Base-by-base conservation (phyloP, 2,888 invertebrate species). In the Agrochola litura region DNA sequence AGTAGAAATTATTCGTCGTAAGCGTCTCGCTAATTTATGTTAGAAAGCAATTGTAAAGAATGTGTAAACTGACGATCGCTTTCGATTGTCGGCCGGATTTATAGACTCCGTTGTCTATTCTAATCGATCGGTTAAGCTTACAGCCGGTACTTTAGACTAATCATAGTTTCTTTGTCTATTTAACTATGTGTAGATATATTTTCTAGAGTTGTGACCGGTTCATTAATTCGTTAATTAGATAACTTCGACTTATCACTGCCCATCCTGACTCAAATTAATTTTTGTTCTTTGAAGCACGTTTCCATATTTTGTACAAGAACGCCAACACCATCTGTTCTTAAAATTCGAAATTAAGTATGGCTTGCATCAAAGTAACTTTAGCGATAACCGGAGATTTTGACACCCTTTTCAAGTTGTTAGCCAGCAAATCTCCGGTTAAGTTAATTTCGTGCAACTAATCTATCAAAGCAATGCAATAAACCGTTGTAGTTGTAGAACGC, bases 41-140 rank as follows among this genome's bases (percentile, higher is more conserved):
- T 93, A 93, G 94, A 95, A 95, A 95, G 94, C 92, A 92, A 92
- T 94, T 91, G 89, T 91, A 91, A 92, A 92, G 95, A 95, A 95
- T 95, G 94, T 94, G 92, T 90, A 91, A 93, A 93, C 91, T 90
- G 86, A 86, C 86, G 86, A 92, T 92, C 90, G 92, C 93, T 94
- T 95, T 95, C 93, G 88, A 91, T 92, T 90, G 89, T 86, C 88
- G 85, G 86, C 83, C 85, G 89, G 84, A 89, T 89, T 91, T 88
- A 86, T 89, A 58, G 60, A 85, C 86, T 79, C 81, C 83, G 81
- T 83, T 73, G 82, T 79, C 84, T 79, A 87, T 89, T 77, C 78
- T 86, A 90, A 91, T 90, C 85, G 80, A 91, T 91, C 86, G 75
- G 86, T 77, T 82, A 81, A 84, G 83, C 82, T 78, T 71, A 88